Base-by-base conservation (phyloP, 1,140 invertebrate genomes). In the Trachelipus rathkii region DNA sequence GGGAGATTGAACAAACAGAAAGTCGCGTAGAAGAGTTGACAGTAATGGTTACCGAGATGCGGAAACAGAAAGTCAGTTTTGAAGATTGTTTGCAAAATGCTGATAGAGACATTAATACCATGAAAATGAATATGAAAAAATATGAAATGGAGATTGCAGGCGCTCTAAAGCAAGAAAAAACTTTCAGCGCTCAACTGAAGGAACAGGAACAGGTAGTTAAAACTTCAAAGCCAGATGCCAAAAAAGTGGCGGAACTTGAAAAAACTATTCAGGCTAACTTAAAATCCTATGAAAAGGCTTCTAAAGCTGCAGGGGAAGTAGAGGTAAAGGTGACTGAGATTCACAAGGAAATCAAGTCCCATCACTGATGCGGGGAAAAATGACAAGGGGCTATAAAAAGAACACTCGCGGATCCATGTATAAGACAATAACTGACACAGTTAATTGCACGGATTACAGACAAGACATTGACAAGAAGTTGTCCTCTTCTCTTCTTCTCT, bases 301-400 rank as follows among this genome's bases (percentile, higher is more conserved):
- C 88, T 50, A 82, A 86, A 70, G 87, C 87, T 15, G 91, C 92
- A 0, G 86, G 88, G 19, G 86, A 88, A 78, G 85, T 89, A 10
- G 88, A 89, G 79, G 82, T 82, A 0, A 84, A 90, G 83, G 90
- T 93, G 4, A 84, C 87, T 75, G 82, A 86, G 82, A 84, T 95
- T 5, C 89, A 92, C 70, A 86, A 89, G 66, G 86, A 95, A 83
- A 95, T 97, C 45, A 89, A 92, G 72, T 89, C 89, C 95, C 4
- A 89, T 94, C 2, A 90, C 90, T 0, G 89, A 89, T 95, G 84
- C 88, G 95, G 0, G 88, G 89, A 11, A 90, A 89, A 77, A 89
- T 93, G 0, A 91, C 46, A 15, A 91, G 79, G 87, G 89, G 1
- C 86, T 92, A 10, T 50, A 90, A 94, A 82, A 91, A 90, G 50